These are phyloP conservation scores for Nomada lathburiana DNA, from an alignment of 2,888 invertebrate genomes.

Conservation along the genomic window DNA sequence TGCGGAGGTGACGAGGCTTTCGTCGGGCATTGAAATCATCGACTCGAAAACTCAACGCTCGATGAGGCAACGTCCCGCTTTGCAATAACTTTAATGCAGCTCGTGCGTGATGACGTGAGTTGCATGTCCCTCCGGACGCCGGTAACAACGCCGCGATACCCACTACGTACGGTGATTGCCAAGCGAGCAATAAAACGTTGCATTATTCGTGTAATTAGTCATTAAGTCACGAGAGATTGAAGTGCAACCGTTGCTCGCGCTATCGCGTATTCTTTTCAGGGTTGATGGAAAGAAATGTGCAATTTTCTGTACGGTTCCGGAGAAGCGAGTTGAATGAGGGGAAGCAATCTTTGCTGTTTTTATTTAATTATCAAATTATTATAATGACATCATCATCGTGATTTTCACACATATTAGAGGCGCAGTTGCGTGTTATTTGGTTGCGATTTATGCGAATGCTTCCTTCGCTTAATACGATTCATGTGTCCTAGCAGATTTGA, in stretches of 20 bases:
- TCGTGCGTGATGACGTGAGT: constrained; percentile 65
- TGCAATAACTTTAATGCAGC: constrained; percentile 60
- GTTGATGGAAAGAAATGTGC: not conserved
- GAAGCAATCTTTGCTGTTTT: not conserved
- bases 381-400: not conserved
- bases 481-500: too few relatives aligned
- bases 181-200: constrained; percentile 62
- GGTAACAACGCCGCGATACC: constrained; percentile 9
- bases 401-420: not conserved
- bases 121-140: constrained; percentile 45
- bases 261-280: constrained; percentile 13
- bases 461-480: not conserved
- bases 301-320: not conserved
- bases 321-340: constrained; percentile 21
- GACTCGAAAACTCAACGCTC: constrained; percentile 52
- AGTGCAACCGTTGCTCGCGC: constrained; percentile 23
- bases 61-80: constrained; percentile 69
- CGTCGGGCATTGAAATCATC: constrained; percentile 65
- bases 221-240: constrained; percentile 62
- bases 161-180: constrained; percentile 39
- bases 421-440: not conserved
- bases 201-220: constrained; percentile 68
- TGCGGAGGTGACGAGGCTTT: constrained; percentile 57
- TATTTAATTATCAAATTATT: not conserved
- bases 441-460: not conserved